Base-by-base conservation (phyloP, 2,797 vertebrate genomes). In the Nyctalus aviator region DNA sequence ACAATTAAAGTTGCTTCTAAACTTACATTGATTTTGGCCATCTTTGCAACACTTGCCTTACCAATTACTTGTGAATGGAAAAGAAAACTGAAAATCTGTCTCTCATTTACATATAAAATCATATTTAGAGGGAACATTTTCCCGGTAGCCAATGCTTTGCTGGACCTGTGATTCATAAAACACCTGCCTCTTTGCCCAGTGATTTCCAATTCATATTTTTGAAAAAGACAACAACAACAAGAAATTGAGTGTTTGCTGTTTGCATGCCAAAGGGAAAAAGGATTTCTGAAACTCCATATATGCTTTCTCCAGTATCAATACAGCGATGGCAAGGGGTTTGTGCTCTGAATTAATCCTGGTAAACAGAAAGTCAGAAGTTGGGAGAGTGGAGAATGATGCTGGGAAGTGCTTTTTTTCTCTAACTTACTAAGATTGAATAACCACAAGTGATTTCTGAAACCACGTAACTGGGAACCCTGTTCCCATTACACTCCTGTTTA, bases 21-120 rank as follows among this genome's bases (percentile, higher is more conserved):
- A 68, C 20, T 79, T 68, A 37, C 14, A 18, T 23, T 90, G 55
- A 76, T 78, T 76, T 75, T 53, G 59, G 18, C 20, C 8, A 0
- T 84, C 35, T 79, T 59, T 81, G 2, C 53, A 76, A 30, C 64
- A 17, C 9, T 71, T n/a, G 37, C 30, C 20, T 85, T 32, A 66
- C 30, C 1, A 76, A 11, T 89, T 37, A 71, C 0, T 44, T 78
- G 21, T 77, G 32, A 55, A 83, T 87, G 84, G n/a, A 68, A 89
- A 92, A 81, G 48, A 75, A 76, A 82, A 79, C 18, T 48, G 55
- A 15, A 91, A 77, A 48, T 89, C 23, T 30, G 11, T 57, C 55
- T 71, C 46, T 90, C 17, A 5, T 88, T 87, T 91, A 83, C 41
- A 81, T 92, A 88, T 83, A 72, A 75, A 81, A 35, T 93, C 2